phyloP scores from a whole-genome alignment of 2,797 vertebrate species.

The Dendrocincla tyrannina region DNA sequence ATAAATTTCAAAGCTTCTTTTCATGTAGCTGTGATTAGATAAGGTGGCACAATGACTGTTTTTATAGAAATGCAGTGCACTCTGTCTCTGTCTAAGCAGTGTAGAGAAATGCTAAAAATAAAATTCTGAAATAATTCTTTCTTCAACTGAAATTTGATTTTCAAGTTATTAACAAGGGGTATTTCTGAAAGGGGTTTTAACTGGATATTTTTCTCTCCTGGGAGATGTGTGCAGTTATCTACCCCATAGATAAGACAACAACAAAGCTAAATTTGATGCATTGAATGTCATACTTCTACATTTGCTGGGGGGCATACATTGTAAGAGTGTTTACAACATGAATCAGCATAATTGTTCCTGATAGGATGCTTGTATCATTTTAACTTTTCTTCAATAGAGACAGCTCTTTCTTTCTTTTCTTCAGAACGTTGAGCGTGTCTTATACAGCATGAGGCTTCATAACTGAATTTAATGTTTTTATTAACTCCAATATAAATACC shows the following conservation, averaged over 20 bases:
- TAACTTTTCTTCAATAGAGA: not conserved
- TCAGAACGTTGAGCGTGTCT: not conserved
- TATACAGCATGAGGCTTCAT: not conserved
- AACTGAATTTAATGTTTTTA: not conserved
- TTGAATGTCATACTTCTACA: not conserved
- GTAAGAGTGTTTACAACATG: slow-evolving; percentile 5
- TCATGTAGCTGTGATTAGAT: slow-evolving; percentile 36
- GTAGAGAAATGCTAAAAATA: not conserved
- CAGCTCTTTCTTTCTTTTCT: not conserved
- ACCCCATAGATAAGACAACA: not conserved
- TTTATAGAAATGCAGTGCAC: not conserved
- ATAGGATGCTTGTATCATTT: slow-evolving; percentile 14
- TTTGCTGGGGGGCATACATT: not conserved
- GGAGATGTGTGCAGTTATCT: not conserved
- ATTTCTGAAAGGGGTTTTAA: not conserved
- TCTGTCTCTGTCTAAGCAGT: not conserved
- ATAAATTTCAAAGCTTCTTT: slow-evolving; percentile 39
- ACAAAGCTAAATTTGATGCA: not conserved
- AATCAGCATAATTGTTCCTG: slow-evolving; percentile 32
- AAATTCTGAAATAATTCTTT: not conserved
- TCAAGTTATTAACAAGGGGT: not conserved
- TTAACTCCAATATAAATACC: slow-evolving; percentile 6
- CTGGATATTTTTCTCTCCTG: not conserved
- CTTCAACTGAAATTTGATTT: not conserved
- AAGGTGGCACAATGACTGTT: not conserved